phyloP scores from a whole-genome alignment of 1,140 invertebrate genomes.

The Plectrocnemia conspersa region DNA sequence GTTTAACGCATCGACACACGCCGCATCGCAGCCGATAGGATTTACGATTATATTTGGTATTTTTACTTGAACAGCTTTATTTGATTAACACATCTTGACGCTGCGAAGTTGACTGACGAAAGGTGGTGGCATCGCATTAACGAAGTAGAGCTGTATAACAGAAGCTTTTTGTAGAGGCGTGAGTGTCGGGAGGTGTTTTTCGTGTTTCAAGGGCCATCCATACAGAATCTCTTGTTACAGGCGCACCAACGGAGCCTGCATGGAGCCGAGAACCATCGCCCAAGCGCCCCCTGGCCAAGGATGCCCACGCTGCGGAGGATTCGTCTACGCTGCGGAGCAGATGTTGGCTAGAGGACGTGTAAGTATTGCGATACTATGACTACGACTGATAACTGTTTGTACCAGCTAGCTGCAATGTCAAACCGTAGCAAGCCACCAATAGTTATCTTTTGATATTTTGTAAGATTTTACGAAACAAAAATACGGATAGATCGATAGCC shows the following conservation, averaged over 20 bases:
- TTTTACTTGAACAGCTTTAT: slow-evolving; percentile 18
- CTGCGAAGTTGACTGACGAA: slow-evolving; percentile 28
- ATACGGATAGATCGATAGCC: too few relatives aligned
- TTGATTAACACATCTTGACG: slow-evolving; percentile 32
- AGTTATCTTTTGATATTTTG: too few relatives aligned
- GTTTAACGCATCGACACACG: background rate
- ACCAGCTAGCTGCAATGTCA: too few relatives aligned
- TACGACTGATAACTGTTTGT: too few relatives aligned
- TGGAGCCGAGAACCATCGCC: slow-evolving; percentile 70
- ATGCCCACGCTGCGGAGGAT: slow-evolving; percentile 86
- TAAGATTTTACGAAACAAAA: too few relatives aligned
- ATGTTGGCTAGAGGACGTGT: slow-evolving; percentile 87
- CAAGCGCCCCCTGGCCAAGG: slow-evolving; percentile 81
- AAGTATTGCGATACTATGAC: too few relatives aligned
- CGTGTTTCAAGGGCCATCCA: too few relatives aligned
- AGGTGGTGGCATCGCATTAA: slow-evolving; percentile 31
- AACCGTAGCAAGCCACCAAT: too few relatives aligned
- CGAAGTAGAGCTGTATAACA: slow-evolving; percentile 31
- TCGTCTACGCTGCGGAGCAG: slow-evolving; percentile 89
- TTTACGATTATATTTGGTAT: slow-evolving; percentile 10
- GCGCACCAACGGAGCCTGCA: slow-evolving; percentile 53
- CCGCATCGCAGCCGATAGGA: slow-evolving; percentile 15
- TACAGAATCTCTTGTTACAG: slow-evolving; percentile 26
- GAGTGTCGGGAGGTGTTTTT: slow-evolving; percentile 1
- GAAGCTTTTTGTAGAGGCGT: slow-evolving; percentile 30